phyloP scores from a whole-genome alignment of 2,888 invertebrate genomes.

The Cabera pusaria region DNA sequence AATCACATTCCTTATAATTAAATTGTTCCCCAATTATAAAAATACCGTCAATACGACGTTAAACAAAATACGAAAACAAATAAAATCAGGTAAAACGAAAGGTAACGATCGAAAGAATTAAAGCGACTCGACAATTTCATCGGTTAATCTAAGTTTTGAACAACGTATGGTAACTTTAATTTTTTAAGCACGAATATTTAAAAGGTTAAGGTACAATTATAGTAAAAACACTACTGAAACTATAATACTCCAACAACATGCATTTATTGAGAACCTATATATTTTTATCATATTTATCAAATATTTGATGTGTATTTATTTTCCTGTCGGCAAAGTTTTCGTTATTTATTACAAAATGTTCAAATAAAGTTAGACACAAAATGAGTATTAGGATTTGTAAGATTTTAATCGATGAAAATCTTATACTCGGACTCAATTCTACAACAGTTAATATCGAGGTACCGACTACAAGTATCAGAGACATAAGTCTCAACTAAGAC shows the following conservation, averaged over 20 bases:
- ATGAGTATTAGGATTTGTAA: slow-evolving; percentile 33
- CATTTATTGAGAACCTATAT: too few relatives aligned
- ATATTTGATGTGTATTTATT: too few relatives aligned
- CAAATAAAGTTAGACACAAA: slow-evolving; percentile 19
- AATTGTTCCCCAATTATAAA: slow-evolving; percentile 77
- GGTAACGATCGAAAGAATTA: slow-evolving; percentile 78
- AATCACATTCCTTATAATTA: slow-evolving; percentile 79
- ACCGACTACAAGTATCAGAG: slow-evolving; percentile 5
- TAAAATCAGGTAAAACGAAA: slow-evolving; percentile 74
- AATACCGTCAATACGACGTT: slow-evolving; percentile 61
- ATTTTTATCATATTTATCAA: too few relatives aligned
- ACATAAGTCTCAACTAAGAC: slow-evolving; percentile 7
- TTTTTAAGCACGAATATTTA: slow-evolving; percentile 51
- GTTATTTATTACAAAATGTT: slow-evolving; percentile 1
- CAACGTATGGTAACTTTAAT: slow-evolving; percentile 80
- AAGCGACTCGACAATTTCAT: slow-evolving; percentile 67
- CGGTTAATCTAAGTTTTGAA: slow-evolving; percentile 71
- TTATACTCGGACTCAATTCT: slow-evolving; percentile 14
- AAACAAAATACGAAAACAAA: slow-evolving; percentile 58
- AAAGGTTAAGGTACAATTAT: too few relatives aligned
- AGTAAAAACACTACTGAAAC: too few relatives aligned
- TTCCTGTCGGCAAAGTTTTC: too few relatives aligned
- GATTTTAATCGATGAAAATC: slow-evolving; percentile 6
- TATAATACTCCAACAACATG: too few relatives aligned
- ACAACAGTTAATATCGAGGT: slow-evolving; percentile 20